These are phyloP conservation scores for Leptodactylus fuscus DNA, from an alignment of 2,113 vertebrate species.

Conservation along the genomic window DNA sequence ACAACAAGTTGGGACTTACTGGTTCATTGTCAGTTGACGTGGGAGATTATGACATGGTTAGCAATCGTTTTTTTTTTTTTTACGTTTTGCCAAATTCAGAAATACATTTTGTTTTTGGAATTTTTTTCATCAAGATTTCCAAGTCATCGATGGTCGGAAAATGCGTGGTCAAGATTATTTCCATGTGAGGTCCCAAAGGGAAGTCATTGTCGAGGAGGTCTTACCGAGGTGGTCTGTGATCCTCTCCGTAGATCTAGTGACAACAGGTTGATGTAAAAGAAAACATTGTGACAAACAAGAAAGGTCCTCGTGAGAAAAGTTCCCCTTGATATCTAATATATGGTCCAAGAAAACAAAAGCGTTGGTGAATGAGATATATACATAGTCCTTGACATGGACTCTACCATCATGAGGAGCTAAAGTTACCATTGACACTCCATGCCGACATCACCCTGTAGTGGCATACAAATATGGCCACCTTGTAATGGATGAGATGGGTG, in stretches of 20 bases:
- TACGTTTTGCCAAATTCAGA: constrained; percentile 1
- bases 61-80: background rate
- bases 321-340: background rate
- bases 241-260: background rate
- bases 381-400: constrained; percentile 12
- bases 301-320: background rate
- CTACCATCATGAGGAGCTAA: constrained; percentile 14
- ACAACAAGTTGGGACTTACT: background rate
- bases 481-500: constrained; percentile 36
- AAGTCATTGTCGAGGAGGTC: background rate
- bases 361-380: constrained; percentile 44
- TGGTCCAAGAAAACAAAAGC: constrained; percentile 21
- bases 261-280: constrained; percentile 5
- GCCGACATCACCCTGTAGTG: background rate
- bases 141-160: too few species aligned
- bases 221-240: background rate
- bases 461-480: constrained; percentile 35
- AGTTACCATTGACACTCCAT: constrained; percentile 14
- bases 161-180: background rate
- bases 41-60: background rate
- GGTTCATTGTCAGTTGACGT: background rate
- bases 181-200: background rate
- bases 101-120: background rate
- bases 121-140: background rate
- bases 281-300: constrained; percentile 20